Conservation (phyloP, 2,797 vertebrate genomes). For the Trachops cirrhosus region DNA sequence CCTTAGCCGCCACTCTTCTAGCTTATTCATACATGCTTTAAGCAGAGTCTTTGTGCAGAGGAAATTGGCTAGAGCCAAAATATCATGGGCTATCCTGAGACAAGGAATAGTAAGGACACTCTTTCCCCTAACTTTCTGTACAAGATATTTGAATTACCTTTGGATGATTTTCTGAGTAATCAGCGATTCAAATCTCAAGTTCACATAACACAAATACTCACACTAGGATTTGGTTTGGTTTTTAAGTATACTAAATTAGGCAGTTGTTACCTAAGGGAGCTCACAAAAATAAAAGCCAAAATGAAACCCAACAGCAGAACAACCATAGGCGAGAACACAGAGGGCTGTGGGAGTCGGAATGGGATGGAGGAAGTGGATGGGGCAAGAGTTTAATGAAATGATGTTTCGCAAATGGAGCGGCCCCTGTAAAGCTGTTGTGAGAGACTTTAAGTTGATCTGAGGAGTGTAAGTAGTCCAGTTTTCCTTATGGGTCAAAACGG, state of each 20-base stretch:
- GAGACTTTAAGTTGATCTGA: not conserved
- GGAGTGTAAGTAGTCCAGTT: not conserved
- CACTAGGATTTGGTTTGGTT: not conserved
- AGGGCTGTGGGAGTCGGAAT: not conserved
- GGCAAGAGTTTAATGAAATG: slow-evolving; percentile 8
- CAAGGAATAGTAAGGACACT: slow-evolving; percentile 3
- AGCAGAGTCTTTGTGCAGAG: slow-evolving; percentile 56
- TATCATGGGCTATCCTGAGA: slow-evolving; percentile 28
- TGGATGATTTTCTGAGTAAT: slow-evolving; percentile 13
- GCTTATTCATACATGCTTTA: slow-evolving; percentile 74
- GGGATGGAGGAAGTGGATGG: not conserved
- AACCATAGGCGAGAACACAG: not conserved
- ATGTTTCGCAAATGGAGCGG: not conserved
- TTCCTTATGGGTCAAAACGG: not conserved
- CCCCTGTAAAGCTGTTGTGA: not conserved
- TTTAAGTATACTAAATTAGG: not conserved
- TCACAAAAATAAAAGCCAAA: slow-evolving; percentile 3
- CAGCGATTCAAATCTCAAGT: not conserved
- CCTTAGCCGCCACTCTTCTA: slow-evolving; percentile 61
- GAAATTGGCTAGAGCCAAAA: slow-evolving; percentile 54
- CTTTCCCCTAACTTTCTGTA: slow-evolving; percentile 37
- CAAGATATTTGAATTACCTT: slow-evolving; percentile 31
- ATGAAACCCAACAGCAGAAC: not conserved
- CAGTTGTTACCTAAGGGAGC: not conserved
- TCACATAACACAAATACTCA: slow-evolving; percentile 20